Base-by-base conservation (phyloP, 2,113 vertebrate species). In the Ellobius talpinus region DNA sequence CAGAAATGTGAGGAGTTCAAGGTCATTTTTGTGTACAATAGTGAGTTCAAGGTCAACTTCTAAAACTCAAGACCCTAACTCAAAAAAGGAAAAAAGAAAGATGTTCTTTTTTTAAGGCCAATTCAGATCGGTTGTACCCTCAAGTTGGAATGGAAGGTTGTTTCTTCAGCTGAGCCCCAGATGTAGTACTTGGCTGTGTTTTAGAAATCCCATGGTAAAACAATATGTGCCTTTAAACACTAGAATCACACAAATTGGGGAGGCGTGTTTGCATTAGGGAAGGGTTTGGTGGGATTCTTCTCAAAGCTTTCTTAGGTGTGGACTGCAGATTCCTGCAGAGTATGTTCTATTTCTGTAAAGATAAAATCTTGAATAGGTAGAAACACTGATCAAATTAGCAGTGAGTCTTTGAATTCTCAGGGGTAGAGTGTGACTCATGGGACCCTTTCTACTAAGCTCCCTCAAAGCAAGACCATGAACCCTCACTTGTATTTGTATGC, bases 121-220 rank as follows among this genome's bases (percentile, higher is more conserved):
- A 4, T 29, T 65, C 50, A 97, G 58, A 52, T 96, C 68, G 84
- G 0, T 85, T 90, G 97, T 76, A 82, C 17, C 58, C 73, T n/a
- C 45, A 61, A 36, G 66, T 91, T 93, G 68, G 47, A 96, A 94
- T 19, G 93, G 73, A 82, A 8, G 87, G 26, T 87, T 95, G 73
- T 97, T 95, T 95, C 91, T 94, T 97, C 90, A 96, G 91, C 79
- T 94, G 87, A 93, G 77, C 5, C 33, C 68, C 74, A 93, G 87
- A 94, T 94, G 78, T 82, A 91, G 82, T 78, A 94, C 61, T 96
- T 97, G 84, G 89, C 92, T 94, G 42, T 24, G 50, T 93, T 97
- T 74, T 89, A 87, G 79, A 96, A 50, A 87, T 84, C 91, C 42
- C 68, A 65, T 76, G 85, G 55, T 87, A 89, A 36, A 87, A 90